Base-by-base conservation (phyloP, 2,888 invertebrate species). In the Cenopis cana region DNA sequence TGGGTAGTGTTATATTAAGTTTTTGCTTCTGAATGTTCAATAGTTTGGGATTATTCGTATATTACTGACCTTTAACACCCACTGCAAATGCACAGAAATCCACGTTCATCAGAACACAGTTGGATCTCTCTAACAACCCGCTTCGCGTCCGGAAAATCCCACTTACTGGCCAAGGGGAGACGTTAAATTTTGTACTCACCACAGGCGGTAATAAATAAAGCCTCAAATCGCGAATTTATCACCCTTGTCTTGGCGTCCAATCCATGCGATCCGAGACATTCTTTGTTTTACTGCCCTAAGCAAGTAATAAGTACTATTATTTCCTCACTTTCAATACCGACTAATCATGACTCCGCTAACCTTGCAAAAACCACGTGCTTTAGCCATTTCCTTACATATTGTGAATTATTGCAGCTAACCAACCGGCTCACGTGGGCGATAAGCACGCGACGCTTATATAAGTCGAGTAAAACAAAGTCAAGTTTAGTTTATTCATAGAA, bases 1-100 rank as follows among this genome's bases (percentile, higher is more conserved):
- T 70, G 70, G 69, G 69, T 59, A 65, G 70, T 55, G 57, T 20
- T 65, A 60, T 41, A 59, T 57, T 41, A 65, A 65, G 59, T 20
- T 36, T 69, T 17, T 50, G 52, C 52, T 61, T 68, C 54, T 68
- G 54, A 64, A 54, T 64, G 20, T 38, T 20, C 20, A 62, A 38
- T 38, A 24, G 10, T 33, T 64, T 36, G n/a, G 52, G 38, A 54
- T 64, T 62, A 38, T 64, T 52, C 10, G 36, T 12, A 49, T 11
- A 14, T 64, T 54, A 54, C 20, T 36, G 52, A 36, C 64, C 38
- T 54, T 64, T 64, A 24, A 24, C 24, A 24, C 24, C 1, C 24
- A 24, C 24, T 24, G 24, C 24, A 24, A 24, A 24, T n/a, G n/a
- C n/a, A n/a, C n/a, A n/a, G n/a, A n/a, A n/a, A n/a, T n/a, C n/a